Evolutionary conservation across 2,797 vertebrate genomes (phyloP).

Genomic region (Limosa lapponica): DNA sequence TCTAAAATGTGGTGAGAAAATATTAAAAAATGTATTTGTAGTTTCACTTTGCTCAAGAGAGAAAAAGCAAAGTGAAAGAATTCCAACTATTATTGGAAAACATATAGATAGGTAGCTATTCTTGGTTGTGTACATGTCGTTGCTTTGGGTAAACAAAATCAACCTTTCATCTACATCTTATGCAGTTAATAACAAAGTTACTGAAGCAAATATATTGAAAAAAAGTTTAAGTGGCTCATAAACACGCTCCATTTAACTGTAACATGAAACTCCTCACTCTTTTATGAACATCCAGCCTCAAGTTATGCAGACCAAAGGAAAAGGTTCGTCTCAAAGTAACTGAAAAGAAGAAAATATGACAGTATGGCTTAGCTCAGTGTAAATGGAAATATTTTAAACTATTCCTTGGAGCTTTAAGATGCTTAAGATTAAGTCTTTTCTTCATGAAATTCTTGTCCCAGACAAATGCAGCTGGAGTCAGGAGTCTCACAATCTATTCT

Average conservation of each 20-base stretch:
- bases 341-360: background rate
- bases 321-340: background rate
- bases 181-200: conserved; percentile 1
- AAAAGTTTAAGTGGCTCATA: conserved; percentile 11
- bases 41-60: background rate
- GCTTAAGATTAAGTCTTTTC: background rate
- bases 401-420: background rate
- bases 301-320: conserved; percentile 7
- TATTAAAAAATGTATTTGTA: background rate
- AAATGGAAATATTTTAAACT: background rate
- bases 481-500: background rate
- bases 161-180: background rate
- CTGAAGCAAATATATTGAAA: background rate
- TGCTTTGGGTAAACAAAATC: background rate
- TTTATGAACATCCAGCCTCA: background rate
- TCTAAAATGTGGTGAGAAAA: background rate
- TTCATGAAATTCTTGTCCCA: background rate
- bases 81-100: background rate
- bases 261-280: conserved; percentile 4
- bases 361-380: background rate
- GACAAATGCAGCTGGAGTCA: background rate
- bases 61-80: background rate
- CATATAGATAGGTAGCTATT: background rate
- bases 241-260: conserved; percentile 33
- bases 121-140: background rate